Percentiles rank a stretch among this genome's conserved stretches.
phyloP scores from a whole-genome alignment of 2,797 vertebrate genomes.

The Microchirus variegatus region DNA sequence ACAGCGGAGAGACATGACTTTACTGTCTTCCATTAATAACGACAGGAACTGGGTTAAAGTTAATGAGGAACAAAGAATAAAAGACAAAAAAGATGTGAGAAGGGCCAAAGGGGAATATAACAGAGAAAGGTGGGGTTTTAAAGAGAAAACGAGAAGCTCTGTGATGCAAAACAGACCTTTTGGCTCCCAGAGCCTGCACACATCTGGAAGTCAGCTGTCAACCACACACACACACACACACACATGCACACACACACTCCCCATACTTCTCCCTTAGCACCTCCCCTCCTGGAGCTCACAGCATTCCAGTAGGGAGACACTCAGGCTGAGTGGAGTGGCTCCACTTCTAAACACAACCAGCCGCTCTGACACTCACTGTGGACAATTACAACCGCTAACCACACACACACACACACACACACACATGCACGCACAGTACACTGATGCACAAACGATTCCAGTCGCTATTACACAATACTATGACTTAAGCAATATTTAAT shows the following conservation, averaged over 20 bases:
- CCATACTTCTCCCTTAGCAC: slow-evolving; percentile 56
- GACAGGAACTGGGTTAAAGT: background rate
- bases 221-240: slow-evolving; percentile 51
- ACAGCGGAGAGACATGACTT: background rate
- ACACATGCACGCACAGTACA: slow-evolving; percentile 9
- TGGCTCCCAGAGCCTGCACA: slow-evolving; percentile 66
- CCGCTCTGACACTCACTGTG: slow-evolving; percentile 67
- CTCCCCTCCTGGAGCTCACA: slow-evolving; percentile 73
- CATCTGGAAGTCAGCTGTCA: slow-evolving; percentile 88
- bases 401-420: slow-evolving; percentile 20
- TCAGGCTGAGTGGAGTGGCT: slow-evolving; percentile 82
- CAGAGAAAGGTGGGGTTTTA: slow-evolving; percentile 38
- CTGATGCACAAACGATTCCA: slow-evolving; percentile 38
- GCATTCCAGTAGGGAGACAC: slow-evolving; percentile 85
- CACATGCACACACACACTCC: slow-evolving; percentile 32
- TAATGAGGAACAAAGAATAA: background rate
- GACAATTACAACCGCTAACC: slow-evolving; percentile 44
- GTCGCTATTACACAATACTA: slow-evolving; percentile 30
- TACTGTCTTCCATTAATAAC: background rate
- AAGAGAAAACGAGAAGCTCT: slow-evolving; percentile 49
- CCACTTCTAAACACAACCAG: slow-evolving; percentile 83
- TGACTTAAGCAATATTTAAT: slow-evolving; percentile 49
- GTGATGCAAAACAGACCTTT: slow-evolving; percentile 80
- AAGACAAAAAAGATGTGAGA: slow-evolving; percentile 20
- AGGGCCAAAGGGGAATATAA: slow-evolving; percentile 24